phyloP scores from a whole-genome alignment of 2,113 vertebrate species.

The Gracilinanus agilis region DNA sequence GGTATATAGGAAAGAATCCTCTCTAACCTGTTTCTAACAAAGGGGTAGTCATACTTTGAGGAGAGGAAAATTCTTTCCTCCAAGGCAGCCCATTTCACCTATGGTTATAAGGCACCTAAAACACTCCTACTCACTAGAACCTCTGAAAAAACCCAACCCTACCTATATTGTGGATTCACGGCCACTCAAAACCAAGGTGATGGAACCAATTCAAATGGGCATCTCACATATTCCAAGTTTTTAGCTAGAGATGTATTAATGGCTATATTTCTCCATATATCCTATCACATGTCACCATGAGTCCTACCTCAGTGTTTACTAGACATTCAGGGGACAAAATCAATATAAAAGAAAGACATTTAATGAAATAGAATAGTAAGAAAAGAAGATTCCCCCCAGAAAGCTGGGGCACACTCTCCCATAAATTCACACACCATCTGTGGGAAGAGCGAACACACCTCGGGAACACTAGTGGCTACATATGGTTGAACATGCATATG shows the following conservation, averaged over 20 bases:
- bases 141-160: not conserved
- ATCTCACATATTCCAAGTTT: not conserved
- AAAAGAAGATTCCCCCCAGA: not conserved
- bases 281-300: not conserved
- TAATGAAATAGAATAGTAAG: not conserved
- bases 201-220: not conserved
- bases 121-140: not conserved
- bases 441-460: not conserved
- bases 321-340: not conserved
- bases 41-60: not conserved
- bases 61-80: not conserved
- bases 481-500: slow-evolving; percentile 5
- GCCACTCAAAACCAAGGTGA: not conserved
- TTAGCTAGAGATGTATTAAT: not conserved
- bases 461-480: not conserved
- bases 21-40: not conserved
- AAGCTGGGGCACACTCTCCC: not conserved
- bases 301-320: not conserved
- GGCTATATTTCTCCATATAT: not conserved
- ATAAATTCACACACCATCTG: slow-evolving; percentile 1
- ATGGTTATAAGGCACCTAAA: not conserved
- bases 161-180: not conserved
- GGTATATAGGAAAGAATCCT: not conserved
- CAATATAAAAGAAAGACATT: not conserved
- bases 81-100: not conserved